A percentile compares a stretch with the other conserved stretches of the same genome.
Evolutionary conservation across 2,797 vertebrate genomes (phyloP).

Genomic region (Ataeniobius toweri): DNA sequence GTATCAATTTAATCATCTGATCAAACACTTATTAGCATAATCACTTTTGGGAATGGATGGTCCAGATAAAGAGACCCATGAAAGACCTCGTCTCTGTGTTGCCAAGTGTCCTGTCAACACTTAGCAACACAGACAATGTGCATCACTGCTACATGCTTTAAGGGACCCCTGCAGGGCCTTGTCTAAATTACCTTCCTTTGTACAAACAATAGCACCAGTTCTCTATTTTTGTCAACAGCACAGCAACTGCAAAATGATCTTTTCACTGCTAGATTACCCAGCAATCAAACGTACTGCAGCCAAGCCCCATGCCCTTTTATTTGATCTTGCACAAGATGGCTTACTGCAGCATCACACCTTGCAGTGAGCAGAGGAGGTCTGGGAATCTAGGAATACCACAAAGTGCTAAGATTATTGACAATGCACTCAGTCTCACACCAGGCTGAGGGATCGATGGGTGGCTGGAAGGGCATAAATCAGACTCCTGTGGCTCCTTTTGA

Average conservation of each 20-base stretch:
- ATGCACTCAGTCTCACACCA: slow-evolving; percentile 76
- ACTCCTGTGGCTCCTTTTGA: slow-evolving; percentile 64
- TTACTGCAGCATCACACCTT: slow-evolving; percentile 68
- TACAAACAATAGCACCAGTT: slow-evolving; percentile 44
- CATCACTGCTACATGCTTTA: slow-evolving; percentile 70
- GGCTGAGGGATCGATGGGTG: slow-evolving; percentile 67
- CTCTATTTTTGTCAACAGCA: slow-evolving; percentile 38
- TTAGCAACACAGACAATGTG: slow-evolving; percentile 73
- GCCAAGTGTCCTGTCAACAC: slow-evolving; percentile 77
- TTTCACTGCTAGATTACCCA: slow-evolving; percentile 33
- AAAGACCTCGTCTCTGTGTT: slow-evolving; percentile 78
- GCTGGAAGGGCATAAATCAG: slow-evolving; percentile 78
- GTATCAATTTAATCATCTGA: slow-evolving; percentile 96
- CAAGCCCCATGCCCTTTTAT: slow-evolving; percentile 54
- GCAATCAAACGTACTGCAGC: slow-evolving; percentile 57
- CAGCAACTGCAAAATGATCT: slow-evolving; percentile 43
- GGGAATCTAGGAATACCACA: slow-evolving; percentile 79
- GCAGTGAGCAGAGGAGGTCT: slow-evolving; percentile 49
- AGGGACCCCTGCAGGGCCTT: slow-evolving; percentile 50
- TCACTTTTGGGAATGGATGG: slow-evolving; percentile 88
- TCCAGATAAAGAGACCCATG: slow-evolving; percentile 76
- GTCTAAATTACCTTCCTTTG: slow-evolving; percentile 58
- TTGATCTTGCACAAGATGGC: slow-evolving; percentile 68
- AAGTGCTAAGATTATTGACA: slow-evolving; percentile 80
- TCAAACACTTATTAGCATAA: slow-evolving; percentile 95